Evolutionary conservation across 2,797 vertebrate species (phyloP).

Genomic region (Sebastes miniatus): DNA sequence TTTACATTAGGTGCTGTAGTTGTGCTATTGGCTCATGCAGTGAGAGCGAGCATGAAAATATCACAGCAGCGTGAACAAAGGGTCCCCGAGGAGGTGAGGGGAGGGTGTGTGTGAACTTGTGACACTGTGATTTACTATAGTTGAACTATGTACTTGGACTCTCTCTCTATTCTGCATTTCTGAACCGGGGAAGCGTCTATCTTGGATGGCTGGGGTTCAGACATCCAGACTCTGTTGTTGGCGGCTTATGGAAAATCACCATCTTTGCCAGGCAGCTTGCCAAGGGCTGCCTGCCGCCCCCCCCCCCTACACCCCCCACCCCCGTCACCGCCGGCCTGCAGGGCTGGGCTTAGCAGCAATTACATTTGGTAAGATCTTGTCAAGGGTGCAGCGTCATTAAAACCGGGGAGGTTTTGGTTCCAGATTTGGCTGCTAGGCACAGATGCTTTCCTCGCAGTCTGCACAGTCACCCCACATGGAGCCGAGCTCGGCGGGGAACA

Average conservation of each 20-base stretch:
- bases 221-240: slow-evolving; percentile 72
- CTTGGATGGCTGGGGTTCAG: slow-evolving; percentile 67
- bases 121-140: slow-evolving; percentile 64
- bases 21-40: slow-evolving; percentile 25
- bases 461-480: slow-evolving; percentile 50
- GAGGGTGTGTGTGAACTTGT: slow-evolving; percentile 43
- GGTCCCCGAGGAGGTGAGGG: slow-evolving; percentile 48
- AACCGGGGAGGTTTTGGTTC: slow-evolving; percentile 60
- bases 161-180: slow-evolving; percentile 46
- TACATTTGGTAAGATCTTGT: slow-evolving; percentile 77
- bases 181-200: slow-evolving; percentile 59
- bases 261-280: slow-evolving; percentile 70
- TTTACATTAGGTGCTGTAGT: slow-evolving; percentile 34
- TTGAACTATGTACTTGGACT: slow-evolving; percentile 57
- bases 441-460: slow-evolving; percentile 58
- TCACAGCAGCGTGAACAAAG: slow-evolving; percentile 54
- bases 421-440: slow-evolving; percentile 52
- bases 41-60: slow-evolving; percentile 49
- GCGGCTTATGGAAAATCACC: slow-evolving; percentile 80
- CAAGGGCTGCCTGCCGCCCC: slow-evolving; percentile 42
- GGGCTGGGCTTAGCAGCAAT: slow-evolving; percentile 72
- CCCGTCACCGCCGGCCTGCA: slow-evolving; percentile 34
- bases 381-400: slow-evolving; percentile 73
- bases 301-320: not conserved
- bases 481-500: slow-evolving; percentile 7